Conservation (phyloP, 2,888 invertebrate species). For the Sipha maydis region DNA sequence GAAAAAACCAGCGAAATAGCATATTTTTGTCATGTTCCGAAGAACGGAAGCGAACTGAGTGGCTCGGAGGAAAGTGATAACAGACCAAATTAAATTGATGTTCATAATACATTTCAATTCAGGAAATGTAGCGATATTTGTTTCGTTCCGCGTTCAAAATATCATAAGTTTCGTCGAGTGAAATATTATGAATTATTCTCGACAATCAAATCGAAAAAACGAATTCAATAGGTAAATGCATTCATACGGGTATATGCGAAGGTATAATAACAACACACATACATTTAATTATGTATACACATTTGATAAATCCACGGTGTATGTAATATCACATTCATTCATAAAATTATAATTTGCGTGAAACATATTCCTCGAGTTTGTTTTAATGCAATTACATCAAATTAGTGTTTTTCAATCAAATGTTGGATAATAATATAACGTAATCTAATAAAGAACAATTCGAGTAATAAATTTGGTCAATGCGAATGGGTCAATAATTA, state of each 20-base stretch:
- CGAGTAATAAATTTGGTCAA: not conserved
- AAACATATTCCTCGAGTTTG: not conserved
- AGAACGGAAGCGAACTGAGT: conserved; percentile 6
- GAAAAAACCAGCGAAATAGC: conserved; percentile 20
- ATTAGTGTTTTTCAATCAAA: not conserved
- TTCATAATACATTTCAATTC: not conserved
- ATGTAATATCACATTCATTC: not conserved
- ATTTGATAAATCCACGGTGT: too few relatives aligned
- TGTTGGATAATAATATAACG: not conserved
- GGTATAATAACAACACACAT: not conserved
- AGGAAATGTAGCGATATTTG: not conserved
- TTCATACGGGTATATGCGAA: not conserved
- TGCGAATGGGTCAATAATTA: not conserved
- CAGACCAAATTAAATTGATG: conserved; percentile 33
- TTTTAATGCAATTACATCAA: not conserved
- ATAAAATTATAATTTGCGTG: not conserved
- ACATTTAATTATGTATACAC: too few relatives aligned
- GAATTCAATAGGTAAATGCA: not conserved
- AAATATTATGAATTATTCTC: not conserved
- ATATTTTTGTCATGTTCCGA: conserved; percentile 16
- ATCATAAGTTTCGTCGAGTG: not conserved
- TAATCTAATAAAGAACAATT: not conserved
- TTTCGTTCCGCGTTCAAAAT: not conserved
- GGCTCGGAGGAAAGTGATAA: conserved; percentile 1
- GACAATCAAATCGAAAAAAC: not conserved